These are phyloP conservation scores for Bombus sylvicola DNA, from an alignment of 1,140 invertebrate genomes.

Conservation along the genomic window DNA sequence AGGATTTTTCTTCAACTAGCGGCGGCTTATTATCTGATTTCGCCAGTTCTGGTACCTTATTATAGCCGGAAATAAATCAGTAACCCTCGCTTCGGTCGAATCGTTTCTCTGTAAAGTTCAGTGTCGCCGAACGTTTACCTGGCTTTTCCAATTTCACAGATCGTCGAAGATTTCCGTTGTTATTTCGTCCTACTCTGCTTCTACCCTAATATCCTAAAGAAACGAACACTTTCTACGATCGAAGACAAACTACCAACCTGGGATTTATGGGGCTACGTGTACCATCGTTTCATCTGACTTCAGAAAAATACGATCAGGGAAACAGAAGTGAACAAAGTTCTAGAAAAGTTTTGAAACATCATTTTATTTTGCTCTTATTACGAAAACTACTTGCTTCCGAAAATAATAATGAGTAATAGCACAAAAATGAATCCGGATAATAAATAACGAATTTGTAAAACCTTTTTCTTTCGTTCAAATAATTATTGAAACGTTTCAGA, in stretches of 20 bases:
- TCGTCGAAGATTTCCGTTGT: slow-evolving; percentile 21
- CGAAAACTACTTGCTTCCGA: neutral
- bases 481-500: neutral
- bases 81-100: neutral
- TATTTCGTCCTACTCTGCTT: slow-evolving; percentile 4
- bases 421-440: neutral
- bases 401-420: neutral
- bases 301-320: neutral
- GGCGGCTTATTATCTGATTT: slow-evolving; percentile 56
- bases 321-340: neutral
- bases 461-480: neutral
- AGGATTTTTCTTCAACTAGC: slow-evolving; percentile 1
- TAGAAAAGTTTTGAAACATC: neutral
- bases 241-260: slow-evolving; percentile 29
- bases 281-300: slow-evolving; percentile 4
- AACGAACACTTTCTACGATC: slow-evolving; percentile 15
- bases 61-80: slow-evolving; percentile 61
- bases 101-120: slow-evolving; percentile 2
- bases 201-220: slow-evolving; percentile 26
- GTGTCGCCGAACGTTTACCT: slow-evolving; percentile 49
- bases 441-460: neutral
- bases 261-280: slow-evolving; percentile 12
- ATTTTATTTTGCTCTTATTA: neutral
- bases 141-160: slow-evolving; percentile 55
- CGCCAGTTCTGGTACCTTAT: slow-evolving; percentile 39